Conservation (phyloP, 2,797 vertebrate genomes). For the Micromesistius poutassou region DNA sequence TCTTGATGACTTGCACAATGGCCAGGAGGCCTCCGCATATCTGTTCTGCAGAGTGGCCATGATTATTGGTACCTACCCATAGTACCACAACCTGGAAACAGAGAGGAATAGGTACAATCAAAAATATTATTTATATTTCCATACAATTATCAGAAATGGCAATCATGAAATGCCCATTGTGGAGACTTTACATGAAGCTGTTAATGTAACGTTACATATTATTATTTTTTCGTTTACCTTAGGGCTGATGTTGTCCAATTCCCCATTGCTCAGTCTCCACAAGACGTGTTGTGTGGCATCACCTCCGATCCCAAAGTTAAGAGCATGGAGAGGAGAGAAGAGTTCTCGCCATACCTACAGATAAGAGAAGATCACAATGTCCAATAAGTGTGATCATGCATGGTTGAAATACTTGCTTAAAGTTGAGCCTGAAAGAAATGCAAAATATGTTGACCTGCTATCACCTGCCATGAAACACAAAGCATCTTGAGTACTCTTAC, state of each 20-base stretch:
- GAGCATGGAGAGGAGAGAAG: constrained; percentile 89
- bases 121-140: neutral
- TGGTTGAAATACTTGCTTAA: neutral
- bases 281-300: constrained; percentile 88
- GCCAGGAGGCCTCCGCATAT: constrained; percentile 82
- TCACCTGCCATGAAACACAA: neutral
- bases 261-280: constrained; percentile 87
- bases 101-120: constrained; percentile 19
- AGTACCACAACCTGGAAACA: constrained; percentile 83
- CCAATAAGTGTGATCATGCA: neutral
- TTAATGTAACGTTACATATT: no score
- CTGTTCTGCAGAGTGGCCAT: constrained; percentile 83
- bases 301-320: constrained; percentile 88
- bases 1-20: constrained; percentile 79
- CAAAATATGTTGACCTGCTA: neutral
- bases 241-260: constrained; percentile 87
- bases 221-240: constrained; percentile 72
- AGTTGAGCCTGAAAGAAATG: neutral
- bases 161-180: neutral
- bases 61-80: constrained; percentile 91
- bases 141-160: neutral
- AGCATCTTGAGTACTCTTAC: constrained; percentile 57
- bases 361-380: neutral
- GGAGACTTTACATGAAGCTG: neutral
- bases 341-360: constrained; percentile 86